Evolutionary conservation across 2,113 vertebrate genomes (phyloP).

Genomic region (Cephalopterus ornatus): DNA sequence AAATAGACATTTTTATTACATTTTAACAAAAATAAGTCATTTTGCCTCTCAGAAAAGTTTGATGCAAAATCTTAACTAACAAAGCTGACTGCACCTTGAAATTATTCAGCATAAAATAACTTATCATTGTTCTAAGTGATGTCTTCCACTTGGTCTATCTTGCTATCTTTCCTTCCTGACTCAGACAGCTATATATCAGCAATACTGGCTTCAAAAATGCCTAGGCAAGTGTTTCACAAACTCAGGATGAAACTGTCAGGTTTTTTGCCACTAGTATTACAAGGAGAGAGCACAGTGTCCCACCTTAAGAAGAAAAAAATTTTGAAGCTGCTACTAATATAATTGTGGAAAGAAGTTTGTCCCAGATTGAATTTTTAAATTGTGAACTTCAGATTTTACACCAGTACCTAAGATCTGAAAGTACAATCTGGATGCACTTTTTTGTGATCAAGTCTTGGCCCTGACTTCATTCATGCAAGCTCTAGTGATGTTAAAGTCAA

Average conservation of each 20-base stretch:
- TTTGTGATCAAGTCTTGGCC: neutral
- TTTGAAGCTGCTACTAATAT: neutral
- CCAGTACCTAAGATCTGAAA: neutral
- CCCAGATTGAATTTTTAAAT: neutral
- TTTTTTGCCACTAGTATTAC: neutral
- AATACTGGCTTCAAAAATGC: neutral
- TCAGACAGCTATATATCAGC: neutral
- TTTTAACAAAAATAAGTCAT: neutral
- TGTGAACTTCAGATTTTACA: neutral
- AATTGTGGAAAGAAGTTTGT: neutral
- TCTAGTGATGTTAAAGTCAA: neutral
- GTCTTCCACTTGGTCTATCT: neutral
- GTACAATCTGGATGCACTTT: neutral
- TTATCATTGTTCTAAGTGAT: rapidly evolving
- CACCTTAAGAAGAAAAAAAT: neutral
- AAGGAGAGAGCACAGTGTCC: rapidly evolving
- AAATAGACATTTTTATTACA: neutral
- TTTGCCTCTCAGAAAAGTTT: neutral
- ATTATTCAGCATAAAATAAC: neutral
- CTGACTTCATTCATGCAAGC: neutral
- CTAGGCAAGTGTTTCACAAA: neutral
- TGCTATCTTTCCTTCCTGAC: neutral
- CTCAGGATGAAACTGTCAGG: neutral
- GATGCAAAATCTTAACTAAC: neutral
- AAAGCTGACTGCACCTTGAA: neutral